phyloP scores from a whole-genome alignment of 2,888 invertebrate species.

The Sepiola atlantica region DNA sequence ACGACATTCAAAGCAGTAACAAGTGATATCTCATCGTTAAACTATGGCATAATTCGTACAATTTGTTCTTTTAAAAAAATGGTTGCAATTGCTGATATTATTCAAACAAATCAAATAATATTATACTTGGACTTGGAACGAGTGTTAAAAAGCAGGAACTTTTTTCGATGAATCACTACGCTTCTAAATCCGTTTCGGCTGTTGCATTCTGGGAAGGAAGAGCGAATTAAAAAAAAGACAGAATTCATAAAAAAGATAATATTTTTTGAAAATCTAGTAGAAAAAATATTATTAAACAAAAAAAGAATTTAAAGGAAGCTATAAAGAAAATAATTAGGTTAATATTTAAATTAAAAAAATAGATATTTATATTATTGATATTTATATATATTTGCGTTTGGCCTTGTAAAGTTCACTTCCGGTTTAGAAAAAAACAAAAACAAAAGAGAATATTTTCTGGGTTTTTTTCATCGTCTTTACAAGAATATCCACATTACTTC shows the following conservation, averaged over 20 bases:
- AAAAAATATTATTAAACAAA: background rate
- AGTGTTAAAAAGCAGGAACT: slow-evolving; percentile 37
- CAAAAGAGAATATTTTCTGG: background rate
- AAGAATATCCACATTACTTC: background rate
- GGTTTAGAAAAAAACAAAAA: background rate
- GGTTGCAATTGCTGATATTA: background rate
- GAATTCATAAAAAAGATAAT: background rate
- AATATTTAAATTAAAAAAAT: background rate
- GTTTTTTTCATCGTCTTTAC: background rate
- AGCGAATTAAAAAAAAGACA: background rate
- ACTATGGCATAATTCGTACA: background rate
- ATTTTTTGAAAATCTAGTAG: background rate
- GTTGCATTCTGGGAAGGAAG: slow-evolving; percentile 41
- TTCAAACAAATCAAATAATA: background rate
- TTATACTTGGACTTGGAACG: slow-evolving; percentile 24
- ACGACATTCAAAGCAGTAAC: background rate
- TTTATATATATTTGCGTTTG: background rate
- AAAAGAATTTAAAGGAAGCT: background rate
- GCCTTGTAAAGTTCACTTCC: background rate
- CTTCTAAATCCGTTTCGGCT: background rate
- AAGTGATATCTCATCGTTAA: background rate
- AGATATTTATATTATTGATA: no score
- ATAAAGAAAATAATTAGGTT: background rate
- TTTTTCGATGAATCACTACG: slow-evolving; percentile 41
- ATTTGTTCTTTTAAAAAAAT: background rate